Evolutionary conservation across 2,797 vertebrate species (phyloP).

Genomic region (Zenarchopterus dispar): DNA sequence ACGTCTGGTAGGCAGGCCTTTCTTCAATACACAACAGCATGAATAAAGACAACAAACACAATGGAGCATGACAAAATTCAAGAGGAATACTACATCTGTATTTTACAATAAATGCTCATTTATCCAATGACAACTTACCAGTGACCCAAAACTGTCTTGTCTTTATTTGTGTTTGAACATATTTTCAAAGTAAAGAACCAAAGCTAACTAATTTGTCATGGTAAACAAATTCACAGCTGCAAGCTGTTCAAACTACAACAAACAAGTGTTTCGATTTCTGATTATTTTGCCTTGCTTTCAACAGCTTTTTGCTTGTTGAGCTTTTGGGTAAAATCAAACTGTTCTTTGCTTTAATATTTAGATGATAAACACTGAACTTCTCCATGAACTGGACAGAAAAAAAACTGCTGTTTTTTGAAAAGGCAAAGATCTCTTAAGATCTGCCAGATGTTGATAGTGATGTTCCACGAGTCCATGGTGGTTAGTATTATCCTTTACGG

Average conservation of each 20-base stretch:
- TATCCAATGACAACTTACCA: slow-evolving; percentile 29
- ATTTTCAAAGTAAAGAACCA: slow-evolving; percentile 33
- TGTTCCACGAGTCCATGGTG: too few species aligned
- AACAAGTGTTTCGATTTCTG: not conserved
- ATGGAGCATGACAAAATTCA: slow-evolving; percentile 20
- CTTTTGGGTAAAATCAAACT: not conserved
- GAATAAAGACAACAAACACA: slow-evolving; percentile 5
- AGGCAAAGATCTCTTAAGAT: too few species aligned
- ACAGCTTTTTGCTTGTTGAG: not conserved
- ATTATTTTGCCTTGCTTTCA: not conserved
- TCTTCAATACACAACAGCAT: not conserved
- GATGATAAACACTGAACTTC: too few species aligned
- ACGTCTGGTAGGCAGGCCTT: slow-evolving; percentile 2
- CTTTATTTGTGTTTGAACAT: slow-evolving; percentile 29
- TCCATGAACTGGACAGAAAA: too few species aligned
- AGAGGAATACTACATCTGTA: slow-evolving; percentile 28
- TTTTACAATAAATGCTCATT: slow-evolving; percentile 29
- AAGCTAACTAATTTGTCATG: slow-evolving; percentile 33
- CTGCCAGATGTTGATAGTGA: too few species aligned
- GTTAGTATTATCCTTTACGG: too few species aligned
- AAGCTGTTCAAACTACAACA: slow-evolving; percentile 8
- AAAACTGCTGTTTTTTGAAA: too few species aligned
- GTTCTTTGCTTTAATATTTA: too few species aligned
- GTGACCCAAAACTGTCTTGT: slow-evolving; percentile 58
- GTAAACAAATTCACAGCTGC: slow-evolving; percentile 25